Evolutionary conservation across 1,140 invertebrate genomes (phyloP).

Genomic region (Cotesia chilonis): DNA sequence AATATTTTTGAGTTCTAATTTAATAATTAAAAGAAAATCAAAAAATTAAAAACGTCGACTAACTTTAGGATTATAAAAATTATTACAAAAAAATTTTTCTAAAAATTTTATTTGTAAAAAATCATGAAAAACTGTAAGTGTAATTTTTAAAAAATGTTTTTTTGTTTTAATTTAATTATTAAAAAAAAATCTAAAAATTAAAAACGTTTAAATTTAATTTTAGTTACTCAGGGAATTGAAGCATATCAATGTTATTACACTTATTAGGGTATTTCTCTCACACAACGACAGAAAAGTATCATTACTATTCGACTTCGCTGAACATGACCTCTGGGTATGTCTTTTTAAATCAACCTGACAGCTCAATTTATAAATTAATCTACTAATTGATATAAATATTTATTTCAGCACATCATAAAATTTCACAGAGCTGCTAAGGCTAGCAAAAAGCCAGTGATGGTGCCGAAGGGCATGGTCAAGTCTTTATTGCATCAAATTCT

Average conservation of each 20-base stretch:
- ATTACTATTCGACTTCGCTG: constrained; percentile 98
- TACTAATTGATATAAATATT: constrained; percentile 18
- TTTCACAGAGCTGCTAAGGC: constrained; percentile 98
- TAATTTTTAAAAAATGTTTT: too few species aligned
- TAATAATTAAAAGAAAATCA: too few species aligned
- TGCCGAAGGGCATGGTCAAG: constrained; percentile 98
- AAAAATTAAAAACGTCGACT: too few species aligned
- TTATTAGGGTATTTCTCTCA: constrained; percentile 97
- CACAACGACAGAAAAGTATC: constrained; percentile 98
- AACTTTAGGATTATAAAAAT: too few species aligned
- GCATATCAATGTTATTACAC: constrained; percentile 96
- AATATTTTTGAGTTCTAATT: too few species aligned
- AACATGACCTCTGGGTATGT: constrained; percentile 96
- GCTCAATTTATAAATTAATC: background rate
- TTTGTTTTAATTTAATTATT: background rate
- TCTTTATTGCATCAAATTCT: constrained; percentile 98
- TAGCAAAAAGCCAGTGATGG: constrained; percentile 95
- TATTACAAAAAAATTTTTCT: too few species aligned
- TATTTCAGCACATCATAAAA: constrained; percentile 94
- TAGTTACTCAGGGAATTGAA: constrained; percentile 96
- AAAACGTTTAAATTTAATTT: constrained; percentile 54
- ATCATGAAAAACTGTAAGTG: too few species aligned
- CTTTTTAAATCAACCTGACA: background rate
- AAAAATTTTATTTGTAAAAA: too few species aligned
- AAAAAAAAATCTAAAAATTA: too few species aligned